Conservation (phyloP, 2,888 invertebrate species). For the Lissonota sp. region DNA sequence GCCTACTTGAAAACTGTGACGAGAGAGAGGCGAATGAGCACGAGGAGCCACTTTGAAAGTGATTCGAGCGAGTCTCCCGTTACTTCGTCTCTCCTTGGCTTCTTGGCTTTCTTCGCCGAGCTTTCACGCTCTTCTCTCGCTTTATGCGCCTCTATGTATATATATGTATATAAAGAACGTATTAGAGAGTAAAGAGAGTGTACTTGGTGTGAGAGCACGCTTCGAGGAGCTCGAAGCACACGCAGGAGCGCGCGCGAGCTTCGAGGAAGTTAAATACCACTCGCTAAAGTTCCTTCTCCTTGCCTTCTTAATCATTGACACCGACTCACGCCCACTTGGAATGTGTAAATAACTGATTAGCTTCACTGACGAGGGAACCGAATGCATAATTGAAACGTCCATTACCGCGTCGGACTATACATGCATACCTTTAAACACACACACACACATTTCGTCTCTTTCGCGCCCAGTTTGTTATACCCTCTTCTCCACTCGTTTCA, state of each 20-base stretch:
- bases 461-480: slow-evolving; percentile 46
- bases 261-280: slow-evolving; percentile 78
- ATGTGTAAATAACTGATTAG: slow-evolving; percentile 81
- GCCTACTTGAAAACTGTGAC: slow-evolving; percentile 54
- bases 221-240: slow-evolving; percentile 54
- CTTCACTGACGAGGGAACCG: slow-evolving; percentile 66
- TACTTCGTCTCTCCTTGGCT: slow-evolving; percentile 8
- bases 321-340: slow-evolving; percentile 77
- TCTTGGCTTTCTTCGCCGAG: slow-evolving; percentile 49
- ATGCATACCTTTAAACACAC: neutral
- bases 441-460: slow-evolving; percentile 23
- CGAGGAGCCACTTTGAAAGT: slow-evolving; percentile 68
- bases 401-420: slow-evolving; percentile 74
- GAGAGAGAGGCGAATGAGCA: slow-evolving; percentile 46
- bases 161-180: slow-evolving; percentile 27
- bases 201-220: slow-evolving; percentile 24
- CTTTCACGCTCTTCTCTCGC: slow-evolving; percentile 47
- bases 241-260: slow-evolving; percentile 40
- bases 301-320: slow-evolving; percentile 79
- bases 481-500: slow-evolving; percentile 22
- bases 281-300: slow-evolving; percentile 72
- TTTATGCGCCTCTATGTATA: slow-evolving; percentile 8
- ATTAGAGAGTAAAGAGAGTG: slow-evolving; percentile 46
- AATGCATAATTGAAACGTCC: slow-evolving; percentile 81
- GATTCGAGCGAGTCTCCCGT: slow-evolving; percentile 63